These are phyloP conservation scores for Lonchura striata DNA, from an alignment of 2,113 vertebrate species.

Conservation along the genomic window DNA sequence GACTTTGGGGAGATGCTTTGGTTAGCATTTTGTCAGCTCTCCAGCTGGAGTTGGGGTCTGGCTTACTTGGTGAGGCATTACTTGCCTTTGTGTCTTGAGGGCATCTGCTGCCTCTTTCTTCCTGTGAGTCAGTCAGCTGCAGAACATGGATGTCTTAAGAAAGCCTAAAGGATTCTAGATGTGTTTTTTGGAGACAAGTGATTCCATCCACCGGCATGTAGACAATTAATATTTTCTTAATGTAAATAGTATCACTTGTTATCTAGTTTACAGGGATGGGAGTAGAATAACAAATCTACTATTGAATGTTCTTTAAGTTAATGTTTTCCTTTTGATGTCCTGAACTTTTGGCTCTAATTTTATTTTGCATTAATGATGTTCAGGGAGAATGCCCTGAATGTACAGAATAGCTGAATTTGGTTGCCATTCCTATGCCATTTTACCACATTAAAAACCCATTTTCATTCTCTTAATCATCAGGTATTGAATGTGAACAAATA, in stretches of 20 bases:
- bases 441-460: not conserved
- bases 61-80: not conserved
- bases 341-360: not conserved
- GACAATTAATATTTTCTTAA: not conserved
- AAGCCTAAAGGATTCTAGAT: not conserved
- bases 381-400: not conserved
- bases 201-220: not conserved
- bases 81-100: not conserved
- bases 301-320: not conserved
- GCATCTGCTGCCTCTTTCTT: not conserved
- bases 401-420: not conserved
- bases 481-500: not conserved
- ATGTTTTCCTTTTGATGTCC: not conserved
- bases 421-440: not conserved
- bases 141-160: not conserved
- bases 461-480: not conserved
- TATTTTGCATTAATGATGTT: not conserved
- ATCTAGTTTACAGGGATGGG: not conserved
- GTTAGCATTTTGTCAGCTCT: rapidly evolving
- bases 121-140: not conserved
- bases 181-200: not conserved
- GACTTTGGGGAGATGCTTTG: not conserved
- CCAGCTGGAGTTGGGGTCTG: not conserved
- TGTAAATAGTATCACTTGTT: not conserved
- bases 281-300: not conserved